Conservation (phyloP, 2,113 vertebrate genomes). For the Syngnathoides biaculeatus region DNA sequence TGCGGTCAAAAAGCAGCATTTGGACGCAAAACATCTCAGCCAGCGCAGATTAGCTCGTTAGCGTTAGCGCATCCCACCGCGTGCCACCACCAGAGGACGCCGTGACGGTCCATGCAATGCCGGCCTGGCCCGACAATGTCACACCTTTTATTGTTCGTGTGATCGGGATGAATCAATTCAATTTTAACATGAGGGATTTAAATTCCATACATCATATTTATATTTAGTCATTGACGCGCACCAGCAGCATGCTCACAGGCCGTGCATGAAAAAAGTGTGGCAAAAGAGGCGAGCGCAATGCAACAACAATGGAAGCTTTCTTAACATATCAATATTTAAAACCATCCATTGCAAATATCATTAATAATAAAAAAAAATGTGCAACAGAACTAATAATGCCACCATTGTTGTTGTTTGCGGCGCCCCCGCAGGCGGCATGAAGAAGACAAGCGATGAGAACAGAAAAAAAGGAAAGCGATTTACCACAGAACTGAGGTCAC, state of each 20-base stretch:
- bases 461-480: conserved; percentile 80
- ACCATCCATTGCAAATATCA: neutral
- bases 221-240: neutral
- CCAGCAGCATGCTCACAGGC: conserved; percentile 22
- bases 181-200: neutral
- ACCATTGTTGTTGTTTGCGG: neutral
- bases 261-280: conserved; percentile 52
- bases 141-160: neutral
- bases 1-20: neutral
- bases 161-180: neutral
- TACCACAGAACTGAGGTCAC: conserved; percentile 99
- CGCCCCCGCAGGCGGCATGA: neutral
- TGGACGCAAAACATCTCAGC: neutral
- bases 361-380: neutral
- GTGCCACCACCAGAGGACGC: neutral
- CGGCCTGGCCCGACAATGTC: neutral
- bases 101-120: neutral
- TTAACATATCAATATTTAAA: neutral
- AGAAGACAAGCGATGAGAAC: conserved; percentile 83
- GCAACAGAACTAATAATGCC: neutral
- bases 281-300: conserved; percentile 46
- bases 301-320: conserved; percentile 30
- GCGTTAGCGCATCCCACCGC: neutral
- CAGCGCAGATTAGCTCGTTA: neutral
- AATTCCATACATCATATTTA: neutral